Conservation (phyloP, 2,888 invertebrate species). For the Ornithoptera priamus region DNA sequence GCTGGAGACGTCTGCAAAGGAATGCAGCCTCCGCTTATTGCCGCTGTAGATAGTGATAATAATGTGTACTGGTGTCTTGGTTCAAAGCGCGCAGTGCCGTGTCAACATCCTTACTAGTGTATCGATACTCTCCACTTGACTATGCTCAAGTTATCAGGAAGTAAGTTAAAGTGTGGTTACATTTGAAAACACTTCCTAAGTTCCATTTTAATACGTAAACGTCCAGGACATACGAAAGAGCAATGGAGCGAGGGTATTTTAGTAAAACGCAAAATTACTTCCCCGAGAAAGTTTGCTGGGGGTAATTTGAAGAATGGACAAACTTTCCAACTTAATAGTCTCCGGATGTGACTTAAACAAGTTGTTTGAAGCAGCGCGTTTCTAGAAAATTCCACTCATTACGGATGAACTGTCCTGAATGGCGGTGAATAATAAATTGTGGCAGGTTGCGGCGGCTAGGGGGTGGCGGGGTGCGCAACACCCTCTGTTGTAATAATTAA, state of each 20-base stretch:
- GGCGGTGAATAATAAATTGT: neutral
- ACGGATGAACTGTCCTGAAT: neutral
- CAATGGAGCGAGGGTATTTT: neutral
- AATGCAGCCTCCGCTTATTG: too few species aligned
- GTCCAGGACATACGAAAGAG: too few species aligned
- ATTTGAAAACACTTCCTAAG: too few species aligned
- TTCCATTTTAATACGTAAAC: too few species aligned
- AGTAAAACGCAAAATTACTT: neutral
- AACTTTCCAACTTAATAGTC: constrained; percentile 5
- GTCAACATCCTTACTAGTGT: too few species aligned
- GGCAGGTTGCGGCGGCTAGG: neutral
- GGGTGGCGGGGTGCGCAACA: neutral
- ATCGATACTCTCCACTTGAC: too few species aligned
- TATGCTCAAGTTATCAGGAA: too few species aligned
- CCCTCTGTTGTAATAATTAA: neutral
- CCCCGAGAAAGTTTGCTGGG: neutral
- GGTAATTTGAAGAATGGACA: neutral
- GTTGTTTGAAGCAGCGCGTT: neutral
- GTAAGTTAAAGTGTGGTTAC: too few species aligned
- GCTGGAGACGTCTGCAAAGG: too few species aligned
- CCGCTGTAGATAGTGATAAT: too few species aligned
- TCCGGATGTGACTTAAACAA: neutral
- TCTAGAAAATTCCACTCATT: constrained; percentile 6
- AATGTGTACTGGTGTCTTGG: too few species aligned
- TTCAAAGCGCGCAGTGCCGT: too few species aligned